A percentile compares a stretch with the other conserved stretches of the same genome.
Evolutionary conservation across 2,888 invertebrate genomes (phyloP).

Genomic region (Tetanocera ferruginea): DNA sequence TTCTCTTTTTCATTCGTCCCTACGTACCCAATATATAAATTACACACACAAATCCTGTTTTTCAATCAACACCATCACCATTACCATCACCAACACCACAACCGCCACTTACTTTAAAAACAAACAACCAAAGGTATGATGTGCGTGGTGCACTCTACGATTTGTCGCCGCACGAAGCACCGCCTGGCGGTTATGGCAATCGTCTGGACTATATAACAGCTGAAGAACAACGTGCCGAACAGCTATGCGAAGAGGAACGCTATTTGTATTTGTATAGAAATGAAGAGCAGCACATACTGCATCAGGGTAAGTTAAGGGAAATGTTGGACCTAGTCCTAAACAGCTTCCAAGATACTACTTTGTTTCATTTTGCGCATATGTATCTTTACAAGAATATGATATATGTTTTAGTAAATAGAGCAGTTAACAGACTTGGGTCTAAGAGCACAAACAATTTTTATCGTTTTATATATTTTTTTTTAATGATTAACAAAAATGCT

Average conservation of each 20-base stretch:
- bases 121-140: conserved; percentile 81
- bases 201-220: conserved; percentile 76
- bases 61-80: background rate
- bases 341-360: conserved; percentile 21
- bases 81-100: background rate
- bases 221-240: conserved; percentile 86
- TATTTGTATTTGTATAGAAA: conserved; percentile 88
- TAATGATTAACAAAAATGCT: too few species aligned
- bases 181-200: conserved; percentile 79
- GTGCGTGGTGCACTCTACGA: conserved; percentile 93
- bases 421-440: background rate
- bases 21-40: conserved; percentile 27
- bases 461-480: too few species aligned
- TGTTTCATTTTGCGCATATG: conserved; percentile 24
- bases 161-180: conserved; percentile 83
- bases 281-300: conserved; percentile 89
- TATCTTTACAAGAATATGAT: background rate
- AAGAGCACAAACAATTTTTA: background rate
- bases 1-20: conserved; percentile 50
- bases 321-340: conserved; percentile 36
- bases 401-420: background rate
- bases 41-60: conserved; percentile 25
- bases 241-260: conserved; percentile 94
- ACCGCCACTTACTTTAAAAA: background rate
- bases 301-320: conserved; percentile 80